phyloP scores from a whole-genome alignment of 2,888 invertebrate species.

The Megamerina dolium region DNA sequence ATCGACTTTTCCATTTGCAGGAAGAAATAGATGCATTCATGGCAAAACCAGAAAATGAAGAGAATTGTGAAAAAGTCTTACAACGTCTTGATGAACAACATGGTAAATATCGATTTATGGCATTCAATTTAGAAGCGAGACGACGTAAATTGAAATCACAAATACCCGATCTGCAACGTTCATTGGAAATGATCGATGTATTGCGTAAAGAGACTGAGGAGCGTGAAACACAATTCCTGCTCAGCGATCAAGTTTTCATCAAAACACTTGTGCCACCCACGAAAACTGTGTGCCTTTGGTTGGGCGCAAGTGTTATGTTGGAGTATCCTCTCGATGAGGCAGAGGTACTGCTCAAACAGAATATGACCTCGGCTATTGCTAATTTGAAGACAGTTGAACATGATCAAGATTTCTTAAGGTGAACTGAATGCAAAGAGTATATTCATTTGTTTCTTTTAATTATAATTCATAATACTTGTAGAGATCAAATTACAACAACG shows the following conservation, averaged over 20 bases:
- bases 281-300: slow-evolving; percentile 77
- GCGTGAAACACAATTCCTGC: slow-evolving; percentile 76
- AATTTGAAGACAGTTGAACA: slow-evolving; percentile 81
- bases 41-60: slow-evolving; percentile 73
- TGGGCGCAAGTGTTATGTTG: slow-evolving; percentile 93
- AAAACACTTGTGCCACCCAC: slow-evolving; percentile 83
- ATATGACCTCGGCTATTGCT: slow-evolving; percentile 75
- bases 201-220: slow-evolving; percentile 74
- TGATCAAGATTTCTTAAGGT: slow-evolving; percentile 88
- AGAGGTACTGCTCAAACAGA: slow-evolving; percentile 72
- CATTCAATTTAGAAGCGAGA: slow-evolving; percentile 81
- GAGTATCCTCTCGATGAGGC: slow-evolving; percentile 93
- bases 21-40: slow-evolving; percentile 95
- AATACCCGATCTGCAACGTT: slow-evolving; percentile 89
- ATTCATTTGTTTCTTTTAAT: slow-evolving; percentile 1
- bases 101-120: slow-evolving; percentile 96
- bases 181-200: slow-evolving; percentile 86
- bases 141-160: slow-evolving; percentile 81
- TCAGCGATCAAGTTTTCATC: slow-evolving; percentile 86
- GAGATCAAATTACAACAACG: slow-evolving; percentile 96
- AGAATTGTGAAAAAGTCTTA: slow-evolving; percentile 78
- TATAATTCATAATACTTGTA: no score
- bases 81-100: slow-evolving; percentile 86
- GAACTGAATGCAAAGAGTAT: neutral
- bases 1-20: slow-evolving; percentile 47